Conservation (phyloP, 2,113 vertebrate species). For the Setophaga petechia region DNA sequence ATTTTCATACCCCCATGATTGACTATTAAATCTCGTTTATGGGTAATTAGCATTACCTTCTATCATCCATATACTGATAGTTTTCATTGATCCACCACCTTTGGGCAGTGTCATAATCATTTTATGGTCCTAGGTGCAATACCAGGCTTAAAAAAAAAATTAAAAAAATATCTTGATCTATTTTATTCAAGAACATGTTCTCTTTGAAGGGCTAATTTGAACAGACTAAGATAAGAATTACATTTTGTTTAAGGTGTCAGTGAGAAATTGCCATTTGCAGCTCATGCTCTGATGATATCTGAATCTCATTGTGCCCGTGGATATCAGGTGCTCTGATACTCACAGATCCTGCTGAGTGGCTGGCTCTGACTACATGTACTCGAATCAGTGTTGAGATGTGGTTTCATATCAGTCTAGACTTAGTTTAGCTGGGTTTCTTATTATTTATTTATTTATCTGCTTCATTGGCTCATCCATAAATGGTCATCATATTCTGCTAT, state of each 20-base stretch:
- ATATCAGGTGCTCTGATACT: not conserved
- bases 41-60: not conserved
- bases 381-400: not conserved
- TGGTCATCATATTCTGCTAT: not conserved
- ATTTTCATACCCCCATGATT: not conserved
- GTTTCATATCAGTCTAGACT: not conserved
- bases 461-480: not conserved
- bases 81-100: not conserved
- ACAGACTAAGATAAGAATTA: not conserved
- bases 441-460: not conserved
- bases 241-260: not conserved
- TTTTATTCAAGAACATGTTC: not conserved
- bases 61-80: not conserved
- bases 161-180: not conserved
- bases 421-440: not conserved
- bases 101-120: not conserved
- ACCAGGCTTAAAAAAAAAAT: not conserved
- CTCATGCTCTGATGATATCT: not conserved
- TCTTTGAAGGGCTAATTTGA: not conserved
- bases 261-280: not conserved
- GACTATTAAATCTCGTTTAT: not conserved
- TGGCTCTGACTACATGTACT: not conserved
- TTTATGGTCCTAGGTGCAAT: not conserved
- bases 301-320: rapidly evolving
- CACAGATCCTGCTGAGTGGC: not conserved